Percentiles rank a stretch among this genome's conserved stretches.
These are phyloP conservation scores for Archivesica marissinica DNA, from an alignment of 1,140 invertebrate genomes.

Conservation along the genomic window DNA sequence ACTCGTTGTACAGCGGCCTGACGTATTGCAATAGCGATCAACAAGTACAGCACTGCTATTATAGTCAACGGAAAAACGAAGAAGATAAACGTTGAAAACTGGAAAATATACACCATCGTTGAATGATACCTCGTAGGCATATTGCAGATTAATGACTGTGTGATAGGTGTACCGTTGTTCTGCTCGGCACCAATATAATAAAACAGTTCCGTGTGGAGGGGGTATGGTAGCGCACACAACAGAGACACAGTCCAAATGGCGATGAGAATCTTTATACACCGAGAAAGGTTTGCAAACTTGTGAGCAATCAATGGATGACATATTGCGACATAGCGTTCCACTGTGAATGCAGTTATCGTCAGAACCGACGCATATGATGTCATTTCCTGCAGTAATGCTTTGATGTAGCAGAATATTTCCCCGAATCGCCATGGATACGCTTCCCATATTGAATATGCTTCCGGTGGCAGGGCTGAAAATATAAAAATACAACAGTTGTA, in stretches of 20 bases:
- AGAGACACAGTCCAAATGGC: conserved; percentile 91
- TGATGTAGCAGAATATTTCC: conserved; percentile 91
- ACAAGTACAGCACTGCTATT: conserved; percentile 80
- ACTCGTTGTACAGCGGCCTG: conserved; percentile 65
- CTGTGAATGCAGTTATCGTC: conserved; percentile 83
- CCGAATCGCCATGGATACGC: conserved; percentile 95
- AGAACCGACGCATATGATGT: conserved; percentile 87
- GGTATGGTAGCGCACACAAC: conserved; percentile 89
- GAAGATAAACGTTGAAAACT: conserved; percentile 79
- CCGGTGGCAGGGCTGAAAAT: conserved; percentile 89
- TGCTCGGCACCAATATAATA: conserved; percentile 75
- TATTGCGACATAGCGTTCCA: conserved; percentile 83
- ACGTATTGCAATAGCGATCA: conserved; percentile 80
- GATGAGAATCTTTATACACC: conserved; percentile 91
- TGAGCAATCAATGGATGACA: conserved; percentile 80
- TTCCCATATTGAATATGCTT: conserved; percentile 94
- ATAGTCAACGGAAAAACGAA: conserved; percentile 82
- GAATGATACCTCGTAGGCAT: conserved; percentile 58
- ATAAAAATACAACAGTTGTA: background rate
- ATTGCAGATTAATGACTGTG: conserved; percentile 75
- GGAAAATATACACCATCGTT: conserved; percentile 61
- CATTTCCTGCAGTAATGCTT: conserved; percentile 93
- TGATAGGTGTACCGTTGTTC: conserved; percentile 80
- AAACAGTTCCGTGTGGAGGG: conserved; percentile 74
- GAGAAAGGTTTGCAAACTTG: conserved; percentile 86